Conservation (phyloP, 1,140 invertebrate species). For the Drosophila erecta region DNA sequence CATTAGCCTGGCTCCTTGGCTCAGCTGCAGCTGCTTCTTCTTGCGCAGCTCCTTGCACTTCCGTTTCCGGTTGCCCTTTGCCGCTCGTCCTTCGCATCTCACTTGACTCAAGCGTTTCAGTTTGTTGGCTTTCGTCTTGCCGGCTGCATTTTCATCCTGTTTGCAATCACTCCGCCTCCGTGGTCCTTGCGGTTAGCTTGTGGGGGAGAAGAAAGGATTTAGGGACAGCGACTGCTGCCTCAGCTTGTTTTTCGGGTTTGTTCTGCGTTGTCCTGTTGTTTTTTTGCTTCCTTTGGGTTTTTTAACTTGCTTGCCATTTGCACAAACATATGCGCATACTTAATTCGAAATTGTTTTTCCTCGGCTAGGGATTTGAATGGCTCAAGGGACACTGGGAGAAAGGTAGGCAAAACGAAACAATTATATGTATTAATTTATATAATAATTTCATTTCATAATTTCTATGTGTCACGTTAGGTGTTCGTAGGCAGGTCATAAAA, state of each 20-base stretch:
- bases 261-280: constrained; percentile 21
- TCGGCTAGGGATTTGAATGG: constrained; percentile 60
- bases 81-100: constrained; percentile 6
- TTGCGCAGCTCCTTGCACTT: constrained; percentile 63
- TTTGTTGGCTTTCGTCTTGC: constrained; percentile 72
- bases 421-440: no score
- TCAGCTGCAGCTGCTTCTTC: constrained; percentile 41
- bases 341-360: constrained; percentile 75
- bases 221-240: constrained; percentile 8
- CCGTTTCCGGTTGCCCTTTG: constrained; percentile 56
- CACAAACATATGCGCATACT: constrained; percentile 78
- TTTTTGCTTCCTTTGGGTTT: constrained; percentile 22
- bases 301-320: constrained; percentile 60
- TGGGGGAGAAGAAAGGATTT: constrained; percentile 5
- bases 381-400: constrained; percentile 13
- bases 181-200: constrained; percentile 58
- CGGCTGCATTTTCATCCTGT: constrained; percentile 69
- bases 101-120: constrained; percentile 39
- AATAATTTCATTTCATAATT: no score
- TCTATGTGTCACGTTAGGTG: no score
- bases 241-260: constrained; percentile 34
- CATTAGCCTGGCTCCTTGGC: constrained; percentile 56
- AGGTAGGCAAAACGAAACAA: neutral
- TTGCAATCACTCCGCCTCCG: constrained; percentile 69
- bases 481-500: no score